Conservation (phyloP, 2,888 invertebrate genomes). For the Ormyrus nitidulus region DNA sequence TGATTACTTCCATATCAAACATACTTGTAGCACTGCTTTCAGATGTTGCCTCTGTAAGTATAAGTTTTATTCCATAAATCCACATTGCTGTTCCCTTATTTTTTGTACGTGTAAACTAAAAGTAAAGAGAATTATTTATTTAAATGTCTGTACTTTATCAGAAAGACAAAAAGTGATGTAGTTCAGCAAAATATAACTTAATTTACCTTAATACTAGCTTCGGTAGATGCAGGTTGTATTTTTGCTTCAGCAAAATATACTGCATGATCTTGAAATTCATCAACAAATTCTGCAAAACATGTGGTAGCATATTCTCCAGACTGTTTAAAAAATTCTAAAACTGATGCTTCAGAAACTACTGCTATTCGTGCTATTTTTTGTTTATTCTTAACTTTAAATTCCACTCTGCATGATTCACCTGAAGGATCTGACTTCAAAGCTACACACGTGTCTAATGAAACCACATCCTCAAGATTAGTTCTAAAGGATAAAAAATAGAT, state of each 20-base stretch:
- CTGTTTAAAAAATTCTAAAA: conserved; percentile 75
- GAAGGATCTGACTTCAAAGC: conserved; percentile 59
- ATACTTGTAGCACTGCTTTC: conserved; percentile 50
- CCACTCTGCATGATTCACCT: conserved; percentile 65
- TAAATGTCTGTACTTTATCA: not conserved
- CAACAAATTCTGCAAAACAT: conserved; percentile 70
- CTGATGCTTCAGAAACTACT: conserved; percentile 74
- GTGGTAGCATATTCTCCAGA: conserved; percentile 75
- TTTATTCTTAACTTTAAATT: conserved; percentile 67
- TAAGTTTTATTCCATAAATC: conserved; percentile 74
- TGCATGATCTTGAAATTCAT: conserved; percentile 71
- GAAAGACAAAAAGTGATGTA: not conserved
- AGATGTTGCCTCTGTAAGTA: conserved; percentile 63
- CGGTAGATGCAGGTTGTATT: conserved; percentile 67
- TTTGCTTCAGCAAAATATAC: conserved; percentile 70
- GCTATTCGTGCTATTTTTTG: conserved; percentile 70
- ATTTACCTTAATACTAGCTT: conserved; percentile 70
- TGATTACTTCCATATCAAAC: conserved; percentile 66
- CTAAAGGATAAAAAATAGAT: conserved; percentile 62
- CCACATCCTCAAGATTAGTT: conserved; percentile 70
- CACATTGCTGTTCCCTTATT: conserved; percentile 69
- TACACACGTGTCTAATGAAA: conserved; percentile 69
- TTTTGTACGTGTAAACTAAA: conserved; percentile 73
- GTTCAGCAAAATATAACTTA: not conserved
- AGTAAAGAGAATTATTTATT: conserved; percentile 25